A percentile compares a stretch with the other conserved stretches of the same genome.
These are phyloP conservation scores for Scortum barcoo DNA, from an alignment of 2,113 vertebrate genomes.

Conservation along the genomic window DNA sequence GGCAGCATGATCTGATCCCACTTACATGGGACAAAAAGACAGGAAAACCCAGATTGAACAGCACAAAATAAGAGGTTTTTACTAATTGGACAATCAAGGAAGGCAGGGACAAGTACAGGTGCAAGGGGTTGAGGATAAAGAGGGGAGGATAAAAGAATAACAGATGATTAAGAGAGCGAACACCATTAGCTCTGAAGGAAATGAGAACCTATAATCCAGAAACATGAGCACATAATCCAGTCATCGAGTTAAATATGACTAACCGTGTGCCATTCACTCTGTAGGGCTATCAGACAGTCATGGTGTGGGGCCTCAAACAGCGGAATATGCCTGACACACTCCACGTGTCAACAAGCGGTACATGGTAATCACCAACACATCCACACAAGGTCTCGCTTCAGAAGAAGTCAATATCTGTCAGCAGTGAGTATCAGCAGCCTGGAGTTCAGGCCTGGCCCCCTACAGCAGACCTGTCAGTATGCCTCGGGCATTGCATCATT, in stretches of 20 bases:
- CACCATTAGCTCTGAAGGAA: slow-evolving; percentile 3
- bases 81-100: slow-evolving; percentile 39
- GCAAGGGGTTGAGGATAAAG: not conserved
- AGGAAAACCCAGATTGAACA: not conserved
- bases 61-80: slow-evolving; percentile 18
- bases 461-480: slow-evolving; percentile 71
- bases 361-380: slow-evolving; percentile 67
- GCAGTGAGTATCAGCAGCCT: slow-evolving; percentile 68
- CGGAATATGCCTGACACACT: slow-evolving; percentile 47
- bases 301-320: slow-evolving; percentile 35
- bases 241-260: not conserved
- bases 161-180: not conserved
- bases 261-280: slow-evolving; percentile 27
- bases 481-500: slow-evolving; percentile 78
- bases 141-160: not conserved
- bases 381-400: slow-evolving; percentile 59
- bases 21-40: not conserved
- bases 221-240: not conserved
- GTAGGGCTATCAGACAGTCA: slow-evolving; percentile 13
- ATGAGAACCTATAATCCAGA: slow-evolving; percentile 28
- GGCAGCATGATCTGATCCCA: not conserved
- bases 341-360: slow-evolving; percentile 63
- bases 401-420: slow-evolving; percentile 74
- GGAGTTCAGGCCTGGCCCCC: slow-evolving; percentile 56
- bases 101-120: slow-evolving; percentile 11